Base-by-base conservation (phyloP, 1,140 invertebrate genomes). In the Pteromalus puparum region DNA sequence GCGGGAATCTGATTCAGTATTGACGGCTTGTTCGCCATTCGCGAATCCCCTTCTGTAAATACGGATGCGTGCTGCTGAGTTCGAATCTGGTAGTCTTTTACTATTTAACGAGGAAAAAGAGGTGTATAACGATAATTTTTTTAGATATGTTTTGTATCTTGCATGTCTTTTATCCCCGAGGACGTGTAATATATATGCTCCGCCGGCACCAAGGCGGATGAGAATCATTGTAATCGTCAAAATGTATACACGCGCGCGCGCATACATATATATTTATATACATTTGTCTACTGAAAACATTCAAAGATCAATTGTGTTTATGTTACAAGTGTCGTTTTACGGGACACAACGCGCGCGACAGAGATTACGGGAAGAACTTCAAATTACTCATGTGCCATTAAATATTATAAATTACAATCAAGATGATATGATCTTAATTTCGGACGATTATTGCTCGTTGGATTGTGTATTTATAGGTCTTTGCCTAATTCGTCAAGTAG, bases 341-440 rank as follows among this genome's bases (percentile, higher is more conserved):
- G 24, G n/a, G 26, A 75, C 53, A 76, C 70, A 72, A 38, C 5
- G 42, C 38, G 61, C 81, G 82, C 65, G 28, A 83, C 75, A 68
- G 30, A n/a, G 38, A 46, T 82, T 83, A 42, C 81, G n/a, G 65
- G 76, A 77, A 81, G 15, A 83, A 79, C 75, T 70, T 84, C 81
- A 80, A 82, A 87, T 87, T 89, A 88, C 83, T 90, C 87, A 90
- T 90, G 90, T 91, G 90, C 91, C 90, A 91, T 91, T 90, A 86
- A 88, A 86, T 86, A 83, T 87, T 87, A 86, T 42, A 87, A 88
- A 87, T 89, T 89, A 87, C 72, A 89, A 90, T 89, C 81, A 80
- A 87, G 74, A 86, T 81, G 21, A 61, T 61, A 61, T 61, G 18
- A 80, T 83, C 75, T 82, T 53, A 86, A 48, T 86, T 15, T 79